Conservation (phyloP, 1,140 invertebrate species). For the Aphelenchoides besseyi region DNA sequence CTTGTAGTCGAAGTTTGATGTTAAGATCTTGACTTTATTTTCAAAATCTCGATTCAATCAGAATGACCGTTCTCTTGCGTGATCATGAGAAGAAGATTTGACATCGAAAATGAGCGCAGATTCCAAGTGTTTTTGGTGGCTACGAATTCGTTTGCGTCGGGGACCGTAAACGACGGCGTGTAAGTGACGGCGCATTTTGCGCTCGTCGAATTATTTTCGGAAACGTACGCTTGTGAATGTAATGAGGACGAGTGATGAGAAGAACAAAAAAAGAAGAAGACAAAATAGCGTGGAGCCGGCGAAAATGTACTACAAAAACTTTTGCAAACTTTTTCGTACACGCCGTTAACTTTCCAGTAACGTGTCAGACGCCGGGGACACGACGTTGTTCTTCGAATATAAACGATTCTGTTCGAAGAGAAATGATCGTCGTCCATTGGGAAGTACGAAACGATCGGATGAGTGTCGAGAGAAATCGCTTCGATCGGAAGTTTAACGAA, state of each 20-base stretch:
- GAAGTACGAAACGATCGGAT: too few species aligned
- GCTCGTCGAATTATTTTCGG: neutral
- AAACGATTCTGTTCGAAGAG: neutral
- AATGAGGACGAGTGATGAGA: neutral
- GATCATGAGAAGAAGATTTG: too few species aligned
- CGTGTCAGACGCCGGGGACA: too few species aligned
- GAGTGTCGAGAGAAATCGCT: too few species aligned
- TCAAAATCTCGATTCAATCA: too few species aligned
- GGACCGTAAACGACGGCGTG: neutral
- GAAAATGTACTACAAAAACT: constrained; percentile 1
- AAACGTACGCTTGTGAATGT: neutral
- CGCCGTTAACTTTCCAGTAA: too few species aligned
- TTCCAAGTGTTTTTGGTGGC: neutral
- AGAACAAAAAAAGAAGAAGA: neutral
- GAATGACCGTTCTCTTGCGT: too few species aligned
- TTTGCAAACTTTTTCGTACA: constrained; percentile 16
- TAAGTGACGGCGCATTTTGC: neutral
- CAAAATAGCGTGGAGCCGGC: neutral
- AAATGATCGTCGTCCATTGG: neutral
- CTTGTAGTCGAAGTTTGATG: too few species aligned
- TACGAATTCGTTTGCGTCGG: neutral
- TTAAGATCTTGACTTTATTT: too few species aligned
- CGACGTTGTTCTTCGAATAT: neutral
- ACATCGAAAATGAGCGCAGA: neutral
- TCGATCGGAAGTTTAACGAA: too few species aligned